Conservation (phyloP, 35 echinoderm and acorn worm genomes). For the Anneissia japonica region DNA sequence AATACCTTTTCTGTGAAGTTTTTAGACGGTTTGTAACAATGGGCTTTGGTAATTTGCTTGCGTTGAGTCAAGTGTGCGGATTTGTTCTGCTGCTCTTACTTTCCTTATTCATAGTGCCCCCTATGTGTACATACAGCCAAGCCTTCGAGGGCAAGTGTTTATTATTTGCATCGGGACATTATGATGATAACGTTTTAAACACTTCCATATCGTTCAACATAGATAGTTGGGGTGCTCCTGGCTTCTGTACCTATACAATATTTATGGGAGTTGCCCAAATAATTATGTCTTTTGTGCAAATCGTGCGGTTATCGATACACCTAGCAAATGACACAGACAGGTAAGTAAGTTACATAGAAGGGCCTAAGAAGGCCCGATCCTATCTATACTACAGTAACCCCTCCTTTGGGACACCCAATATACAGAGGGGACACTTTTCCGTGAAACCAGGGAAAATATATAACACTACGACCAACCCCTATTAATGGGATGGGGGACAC, state of each 20-base stretch:
- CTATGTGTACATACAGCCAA: slow-evolving; percentile 11
- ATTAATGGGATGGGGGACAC: no score
- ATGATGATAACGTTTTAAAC: neutral
- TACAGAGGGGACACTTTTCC: no score
- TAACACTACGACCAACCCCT: no score
- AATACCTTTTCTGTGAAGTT: neutral
- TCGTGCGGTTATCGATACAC: slow-evolving; percentile 35
- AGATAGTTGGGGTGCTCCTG: slow-evolving; percentile 4
- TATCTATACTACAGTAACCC: no score
- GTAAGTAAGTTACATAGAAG: no score
- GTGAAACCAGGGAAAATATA: no score
- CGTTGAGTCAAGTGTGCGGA: slow-evolving; percentile 39
- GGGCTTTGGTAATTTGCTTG: slow-evolving; percentile 53
- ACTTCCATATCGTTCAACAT: neutral
- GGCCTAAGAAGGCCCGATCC: no score
- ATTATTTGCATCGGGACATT: slow-evolving; percentile 30
- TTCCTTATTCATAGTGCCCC: slow-evolving; percentile 31
- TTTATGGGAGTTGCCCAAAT: slow-evolving; percentile 23
- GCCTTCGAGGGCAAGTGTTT: slow-evolving; percentile 41
- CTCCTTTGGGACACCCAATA: no score
- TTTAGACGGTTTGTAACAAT: neutral
- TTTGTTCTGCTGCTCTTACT: slow-evolving; percentile 37
- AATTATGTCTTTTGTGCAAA: slow-evolving; percentile 27
- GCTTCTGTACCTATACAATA: slow-evolving; percentile 23
- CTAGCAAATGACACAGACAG: slow-evolving; percentile 42